Evolutionary conservation across 2,888 invertebrate species (phyloP).

Genomic region (Elegia similella): DNA sequence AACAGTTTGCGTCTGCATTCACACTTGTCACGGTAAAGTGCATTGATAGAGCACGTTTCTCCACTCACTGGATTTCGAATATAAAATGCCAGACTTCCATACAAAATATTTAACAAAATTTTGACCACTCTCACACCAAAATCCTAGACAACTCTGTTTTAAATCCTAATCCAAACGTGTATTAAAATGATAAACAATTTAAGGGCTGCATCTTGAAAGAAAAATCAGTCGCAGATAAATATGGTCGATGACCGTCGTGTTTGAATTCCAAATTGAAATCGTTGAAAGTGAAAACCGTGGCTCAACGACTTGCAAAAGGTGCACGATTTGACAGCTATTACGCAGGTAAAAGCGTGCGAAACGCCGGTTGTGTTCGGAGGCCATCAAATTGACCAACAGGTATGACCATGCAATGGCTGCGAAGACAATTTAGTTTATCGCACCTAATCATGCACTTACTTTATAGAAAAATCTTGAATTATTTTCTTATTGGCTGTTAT

Average conservation of each 20-base stretch:
- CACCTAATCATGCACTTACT: not conserved
- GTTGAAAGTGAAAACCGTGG: slow-evolving; percentile 11
- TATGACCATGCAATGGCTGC: not conserved
- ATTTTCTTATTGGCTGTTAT: too few relatives aligned
- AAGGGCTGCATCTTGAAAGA: too few relatives aligned
- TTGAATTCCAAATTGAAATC: slow-evolving; percentile 3
- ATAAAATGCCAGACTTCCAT: too few relatives aligned
- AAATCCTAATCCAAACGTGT: too few relatives aligned
- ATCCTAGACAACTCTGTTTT: too few relatives aligned
- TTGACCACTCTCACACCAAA: too few relatives aligned
- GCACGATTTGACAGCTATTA: slow-evolving; percentile 14
- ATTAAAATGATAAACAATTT: too few relatives aligned
- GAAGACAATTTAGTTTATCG: not conserved
- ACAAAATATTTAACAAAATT: too few relatives aligned
- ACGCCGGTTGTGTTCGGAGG: slow-evolving; percentile 2
- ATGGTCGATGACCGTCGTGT: not conserved
- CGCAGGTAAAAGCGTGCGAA: slow-evolving; percentile 15
- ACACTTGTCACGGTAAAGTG: too few relatives aligned
- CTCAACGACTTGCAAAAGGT: slow-evolving; percentile 5
- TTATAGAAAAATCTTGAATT: not conserved
- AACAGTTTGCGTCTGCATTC: too few relatives aligned
- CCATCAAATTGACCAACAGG: slow-evolving; percentile 7
- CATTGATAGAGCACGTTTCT: too few relatives aligned
- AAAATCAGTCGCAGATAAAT: not conserved
- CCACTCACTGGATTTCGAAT: too few relatives aligned